phyloP scores from a whole-genome alignment of 2,888 invertebrate species.

The Dynastes tityus region DNA sequence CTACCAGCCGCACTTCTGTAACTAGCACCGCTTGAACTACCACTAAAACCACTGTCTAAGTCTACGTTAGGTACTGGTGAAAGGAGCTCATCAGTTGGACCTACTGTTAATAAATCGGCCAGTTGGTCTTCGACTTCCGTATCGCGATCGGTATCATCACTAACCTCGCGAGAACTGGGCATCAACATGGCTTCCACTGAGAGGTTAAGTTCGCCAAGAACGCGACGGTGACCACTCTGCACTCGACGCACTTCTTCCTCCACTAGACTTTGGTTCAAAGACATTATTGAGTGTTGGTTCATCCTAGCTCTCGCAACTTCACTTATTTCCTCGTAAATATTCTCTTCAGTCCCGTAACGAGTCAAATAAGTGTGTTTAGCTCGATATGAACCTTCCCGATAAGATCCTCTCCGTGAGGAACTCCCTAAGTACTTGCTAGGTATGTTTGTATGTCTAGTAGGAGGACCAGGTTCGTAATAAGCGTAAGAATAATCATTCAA shows the following conservation, averaged over 20 bases:
- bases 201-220: constrained; percentile 89
- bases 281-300: constrained; percentile 73
- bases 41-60: constrained; percentile 88
- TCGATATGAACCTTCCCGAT: constrained; percentile 66
- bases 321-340: constrained; percentile 86
- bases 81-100: constrained; percentile 81
- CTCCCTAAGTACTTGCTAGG: constrained; percentile 70
- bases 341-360: constrained; percentile 86
- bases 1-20: constrained; percentile 78
- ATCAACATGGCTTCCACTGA: constrained; percentile 92
- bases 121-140: constrained; percentile 77
- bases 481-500: constrained; percentile 85
- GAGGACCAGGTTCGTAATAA: constrained; percentile 83
- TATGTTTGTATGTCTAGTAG: constrained; percentile 77
- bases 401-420: constrained; percentile 66
- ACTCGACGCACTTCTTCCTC: constrained; percentile 89
- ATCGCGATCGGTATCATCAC: constrained; percentile 77
- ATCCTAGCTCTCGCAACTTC: constrained; percentile 71
- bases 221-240: constrained; percentile 86
- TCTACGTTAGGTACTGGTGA: constrained; percentile 78
- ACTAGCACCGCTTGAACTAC: constrained; percentile 87
- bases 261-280: constrained; percentile 81
- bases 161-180: constrained; percentile 78
- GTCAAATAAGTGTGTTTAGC: constrained; percentile 67
- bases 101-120: constrained; percentile 79